Base-by-base conservation (phyloP, 2,113 vertebrate genomes). In the Plecturocebus donacophilus region DNA sequence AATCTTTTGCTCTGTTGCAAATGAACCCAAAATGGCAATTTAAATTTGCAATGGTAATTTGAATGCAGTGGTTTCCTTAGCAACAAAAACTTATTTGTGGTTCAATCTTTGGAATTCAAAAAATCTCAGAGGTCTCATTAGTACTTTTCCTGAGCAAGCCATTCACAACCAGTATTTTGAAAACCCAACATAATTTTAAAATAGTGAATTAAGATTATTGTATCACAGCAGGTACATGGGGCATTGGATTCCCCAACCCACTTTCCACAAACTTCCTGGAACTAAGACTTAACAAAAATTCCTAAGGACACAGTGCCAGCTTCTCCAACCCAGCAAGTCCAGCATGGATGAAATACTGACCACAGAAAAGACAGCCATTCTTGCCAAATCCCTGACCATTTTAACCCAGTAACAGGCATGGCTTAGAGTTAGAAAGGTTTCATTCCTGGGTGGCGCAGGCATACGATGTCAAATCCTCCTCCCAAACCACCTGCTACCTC, bases 121-220 rank as follows among this genome's bases (percentile, higher is more conserved):
- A 91, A 75, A 56, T 84, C 35, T 93, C 64, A 80, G 90, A 56
- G 56, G 30, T 81, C n/a, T 88, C 54, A 81, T 93, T 56, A 93
- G 20, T 80, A 73, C 47, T 95, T 47, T 76, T 61, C 30, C 16
- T 27, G 77, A 91, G 23, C 35, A 93, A 91, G n/a, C 2, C 61
- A 87, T 68, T 87, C 86, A 42, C 81, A 91, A 90, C 35, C 35
- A 93, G 25, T 75, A n/a, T 93, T 87, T 83, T 68, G 49, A 97
- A 90, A 92, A 75, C 27, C 7, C 77, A 86, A 45, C 13, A 35
- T 30, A 58, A 80, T n/a, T 70, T 94, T 66, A 87, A 95, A 52
- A 85, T 35, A n/a, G 25, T 27, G 8, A 79, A 8, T 52, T 52
- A 25, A 42, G 45, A 40, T 91, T 13, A 71, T 94, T 91, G 94